Conservation (phyloP, 1,140 invertebrate genomes). For the Mercenaria mercenaria region DNA sequence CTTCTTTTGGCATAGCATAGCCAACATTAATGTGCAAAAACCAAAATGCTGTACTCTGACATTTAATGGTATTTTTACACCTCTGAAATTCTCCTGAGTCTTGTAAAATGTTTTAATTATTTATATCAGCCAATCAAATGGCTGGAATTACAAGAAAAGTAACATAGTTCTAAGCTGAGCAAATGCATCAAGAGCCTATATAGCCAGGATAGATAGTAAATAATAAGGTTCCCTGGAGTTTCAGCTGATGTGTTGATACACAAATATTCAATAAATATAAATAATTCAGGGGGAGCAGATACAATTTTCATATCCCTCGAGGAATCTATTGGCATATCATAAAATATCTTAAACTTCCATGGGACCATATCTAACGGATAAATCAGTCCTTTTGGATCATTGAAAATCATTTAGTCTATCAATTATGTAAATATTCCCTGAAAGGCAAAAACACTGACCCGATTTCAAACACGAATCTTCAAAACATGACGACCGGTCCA, state of each 20-base stretch:
- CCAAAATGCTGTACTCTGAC: not conserved
- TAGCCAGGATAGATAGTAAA: not conserved
- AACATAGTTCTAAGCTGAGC: not conserved
- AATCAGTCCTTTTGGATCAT: slow-evolving; percentile 6
- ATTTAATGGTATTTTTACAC: slow-evolving; percentile 23
- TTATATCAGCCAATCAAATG: slow-evolving; percentile 28
- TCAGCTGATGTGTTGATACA: slow-evolving; percentile 16
- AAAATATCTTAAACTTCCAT: slow-evolving; percentile 20
- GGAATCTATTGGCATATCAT: not conserved
- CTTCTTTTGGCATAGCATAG: not conserved
- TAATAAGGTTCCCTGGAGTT: not conserved
- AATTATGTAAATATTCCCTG: slow-evolving; percentile 15
- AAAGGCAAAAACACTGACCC: not conserved
- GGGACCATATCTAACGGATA: slow-evolving; percentile 9
- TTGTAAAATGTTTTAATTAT: slow-evolving; percentile 24
- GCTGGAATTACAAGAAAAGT: not conserved
- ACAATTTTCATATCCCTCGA: slow-evolving; percentile 3
- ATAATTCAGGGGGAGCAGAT: not conserved
- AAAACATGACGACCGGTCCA: not conserved
- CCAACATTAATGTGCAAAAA: slow-evolving; percentile 3
- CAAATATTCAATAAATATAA: slow-evolving; percentile 37
- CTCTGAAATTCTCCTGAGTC: not conserved
- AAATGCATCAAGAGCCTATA: not conserved
- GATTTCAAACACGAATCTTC: not conserved
- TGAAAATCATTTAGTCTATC: slow-evolving; percentile 30